A percentile compares a stretch with the other conserved stretches of the same genome.
Evolutionary conservation across 2,113 vertebrate species (phyloP).

Genomic region (Ginglymostoma cirratum): DNA sequence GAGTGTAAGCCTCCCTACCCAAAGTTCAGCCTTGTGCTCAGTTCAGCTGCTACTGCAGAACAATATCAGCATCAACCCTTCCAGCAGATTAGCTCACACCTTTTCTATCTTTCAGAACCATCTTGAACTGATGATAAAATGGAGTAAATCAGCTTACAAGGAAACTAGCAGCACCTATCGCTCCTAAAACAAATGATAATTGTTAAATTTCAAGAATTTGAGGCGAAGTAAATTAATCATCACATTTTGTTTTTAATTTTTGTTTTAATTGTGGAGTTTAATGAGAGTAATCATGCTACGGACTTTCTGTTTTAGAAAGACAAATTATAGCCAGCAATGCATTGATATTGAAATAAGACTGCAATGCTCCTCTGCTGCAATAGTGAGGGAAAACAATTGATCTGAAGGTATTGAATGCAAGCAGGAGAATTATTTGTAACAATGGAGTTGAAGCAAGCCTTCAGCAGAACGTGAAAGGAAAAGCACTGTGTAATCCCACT

Average conservation of each 20-base stretch:
- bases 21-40: too few relatives aligned
- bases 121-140: neutral
- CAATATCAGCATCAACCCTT: neutral
- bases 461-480: neutral
- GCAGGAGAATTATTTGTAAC: neutral
- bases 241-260: neutral
- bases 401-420: neutral
- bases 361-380: neutral
- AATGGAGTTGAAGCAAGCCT: neutral
- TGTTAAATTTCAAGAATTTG: neutral
- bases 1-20: too few relatives aligned
- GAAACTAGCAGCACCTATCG: neutral
- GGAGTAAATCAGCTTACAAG: neutral
- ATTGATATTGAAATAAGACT: neutral
- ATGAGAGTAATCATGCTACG: neutral
- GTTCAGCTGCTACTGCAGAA: neutral
- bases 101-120: neutral
- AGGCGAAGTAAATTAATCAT: neutral
- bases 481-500: neutral
- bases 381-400: neutral
- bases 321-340: neutral
- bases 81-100: neutral
- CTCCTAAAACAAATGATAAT: neutral
- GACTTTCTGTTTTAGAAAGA: neutral
- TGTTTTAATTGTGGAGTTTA: neutral